A percentile compares a stretch with the other conserved stretches of the same genome.
These are phyloP conservation scores for Monoplex corrugatus DNA, from an alignment of 2,888 invertebrate species.

Conservation along the genomic window DNA sequence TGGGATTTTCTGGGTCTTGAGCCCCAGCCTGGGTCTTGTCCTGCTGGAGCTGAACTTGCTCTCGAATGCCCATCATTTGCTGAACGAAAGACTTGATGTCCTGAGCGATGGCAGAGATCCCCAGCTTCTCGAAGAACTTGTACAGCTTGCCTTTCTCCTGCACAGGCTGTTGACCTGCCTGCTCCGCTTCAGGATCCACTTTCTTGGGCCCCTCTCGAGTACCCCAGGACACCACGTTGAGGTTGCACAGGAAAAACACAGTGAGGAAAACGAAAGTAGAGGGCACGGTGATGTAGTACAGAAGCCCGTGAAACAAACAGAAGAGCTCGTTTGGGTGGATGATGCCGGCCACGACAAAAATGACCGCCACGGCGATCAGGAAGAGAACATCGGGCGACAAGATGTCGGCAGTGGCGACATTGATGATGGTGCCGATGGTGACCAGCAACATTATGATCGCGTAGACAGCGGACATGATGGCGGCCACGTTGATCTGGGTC, in stretches of 20 bases:
- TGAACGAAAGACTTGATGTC: slow-evolving; percentile 80
- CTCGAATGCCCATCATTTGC: slow-evolving; percentile 86
- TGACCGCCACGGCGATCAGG: slow-evolving; percentile 86
- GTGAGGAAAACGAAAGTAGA: slow-evolving; percentile 96
- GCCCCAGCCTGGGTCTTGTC: slow-evolving; percentile 80
- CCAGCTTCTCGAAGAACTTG: slow-evolving; percentile 55
- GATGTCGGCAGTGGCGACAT: slow-evolving; percentile 95
- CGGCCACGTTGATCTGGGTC: slow-evolving; percentile 87
- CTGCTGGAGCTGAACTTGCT: slow-evolving; percentile 35
- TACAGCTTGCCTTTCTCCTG: slow-evolving; percentile 87
- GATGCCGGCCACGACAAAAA: slow-evolving; percentile 98
- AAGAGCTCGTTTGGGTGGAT: slow-evolving; percentile 92
- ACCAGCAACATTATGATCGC: slow-evolving; percentile 99
- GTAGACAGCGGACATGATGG: slow-evolving; percentile 88
- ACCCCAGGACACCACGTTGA: slow-evolving; percentile 97
- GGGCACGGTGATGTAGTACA: slow-evolving; percentile 95
- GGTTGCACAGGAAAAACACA: slow-evolving; percentile 94
- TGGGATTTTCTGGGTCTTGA: neutral
- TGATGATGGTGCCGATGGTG: slow-evolving; percentile 97
- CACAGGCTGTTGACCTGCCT: slow-evolving; percentile 90
- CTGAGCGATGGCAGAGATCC: slow-evolving; percentile 55
- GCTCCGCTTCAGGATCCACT: slow-evolving; percentile 82
- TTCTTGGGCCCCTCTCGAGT: slow-evolving; percentile 88
- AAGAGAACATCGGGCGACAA: slow-evolving; percentile 68
- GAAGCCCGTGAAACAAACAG: slow-evolving; percentile 85